These are phyloP conservation scores for Proales similis DNA, from an alignment of 1,140 invertebrate species.

Conservation along the genomic window DNA sequence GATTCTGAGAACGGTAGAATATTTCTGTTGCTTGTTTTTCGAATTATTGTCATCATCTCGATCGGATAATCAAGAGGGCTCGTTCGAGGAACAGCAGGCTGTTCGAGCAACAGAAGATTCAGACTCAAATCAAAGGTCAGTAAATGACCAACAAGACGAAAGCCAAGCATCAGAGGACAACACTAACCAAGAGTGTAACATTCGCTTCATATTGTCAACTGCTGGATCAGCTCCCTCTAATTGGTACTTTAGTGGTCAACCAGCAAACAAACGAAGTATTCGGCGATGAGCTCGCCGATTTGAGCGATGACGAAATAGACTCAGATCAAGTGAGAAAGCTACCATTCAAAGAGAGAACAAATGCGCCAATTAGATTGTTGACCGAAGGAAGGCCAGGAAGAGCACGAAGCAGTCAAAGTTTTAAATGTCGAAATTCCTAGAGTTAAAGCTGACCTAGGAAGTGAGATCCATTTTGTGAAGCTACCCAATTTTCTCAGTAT, in stretches of 20 bases:
- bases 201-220: no score
- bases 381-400: conserved; percentile 9
- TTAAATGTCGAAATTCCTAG: conserved; percentile 31
- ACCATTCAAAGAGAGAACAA: neutral
- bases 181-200: conserved; percentile 6
- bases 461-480: conserved; percentile 34
- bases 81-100: conserved; percentile 1
- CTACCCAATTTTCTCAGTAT: conserved; percentile 29
- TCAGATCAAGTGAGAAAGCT: neutral
- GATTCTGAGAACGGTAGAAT: conserved; percentile 29
- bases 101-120: neutral
- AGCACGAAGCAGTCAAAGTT: conserved; percentile 17
- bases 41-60: no score
- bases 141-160: neutral
- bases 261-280: conserved; percentile 28
- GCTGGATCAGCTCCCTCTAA: no score
- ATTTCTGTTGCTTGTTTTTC: neutral
- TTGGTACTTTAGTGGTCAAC: no score
- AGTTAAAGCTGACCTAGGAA: conserved; percentile 32
- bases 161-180: neutral
- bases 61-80: neutral
- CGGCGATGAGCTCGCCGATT: conserved; percentile 34
- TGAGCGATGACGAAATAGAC: conserved; percentile 21
- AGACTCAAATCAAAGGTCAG: neutral
- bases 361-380: neutral